Conservation (phyloP, 2,888 invertebrate species). For the Dasysyrphus albostriatus region DNA sequence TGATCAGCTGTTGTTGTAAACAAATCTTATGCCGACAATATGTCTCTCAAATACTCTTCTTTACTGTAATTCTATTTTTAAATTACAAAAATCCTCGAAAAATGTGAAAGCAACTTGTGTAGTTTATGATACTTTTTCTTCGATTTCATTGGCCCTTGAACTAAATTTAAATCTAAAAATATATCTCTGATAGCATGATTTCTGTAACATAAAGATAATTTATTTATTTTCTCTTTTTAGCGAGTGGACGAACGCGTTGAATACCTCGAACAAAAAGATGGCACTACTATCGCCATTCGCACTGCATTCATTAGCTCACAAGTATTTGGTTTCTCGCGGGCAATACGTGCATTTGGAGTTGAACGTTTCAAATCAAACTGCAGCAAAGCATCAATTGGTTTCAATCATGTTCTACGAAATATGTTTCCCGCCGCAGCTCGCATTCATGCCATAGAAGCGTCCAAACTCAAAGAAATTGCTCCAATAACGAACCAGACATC, state of each 20-base stretch:
- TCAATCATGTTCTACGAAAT: conserved; percentile 91
- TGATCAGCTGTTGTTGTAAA: background rate
- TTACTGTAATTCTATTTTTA: background rate
- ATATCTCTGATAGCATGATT: background rate
- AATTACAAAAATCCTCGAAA: background rate
- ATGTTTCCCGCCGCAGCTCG: conserved; percentile 86
- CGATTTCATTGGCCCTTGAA: conserved; percentile 36
- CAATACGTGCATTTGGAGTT: conserved; percentile 95
- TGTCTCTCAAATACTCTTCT: background rate
- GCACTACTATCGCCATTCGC: conserved; percentile 91
- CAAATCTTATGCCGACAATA: background rate
- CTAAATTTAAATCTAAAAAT: conserved; percentile 38
- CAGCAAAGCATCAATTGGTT: conserved; percentile 91
- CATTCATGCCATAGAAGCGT: conserved; percentile 80
- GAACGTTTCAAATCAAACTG: conserved; percentile 96
- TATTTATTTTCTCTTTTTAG: conserved; percentile 84
- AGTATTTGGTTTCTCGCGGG: conserved; percentile 93
- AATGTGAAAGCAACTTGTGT: conserved; percentile 27
- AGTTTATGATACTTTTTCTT: background rate
- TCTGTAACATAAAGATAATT: background rate
- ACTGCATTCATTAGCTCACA: conserved; percentile 96
- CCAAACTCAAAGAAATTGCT: conserved; percentile 65
- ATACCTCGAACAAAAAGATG: conserved; percentile 89
- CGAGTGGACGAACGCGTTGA: conserved; percentile 95
- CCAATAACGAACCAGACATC: conserved; percentile 76